phyloP scores from a whole-genome alignment of 2,888 invertebrate genomes.

The Pristionchus maxplancki region DNA sequence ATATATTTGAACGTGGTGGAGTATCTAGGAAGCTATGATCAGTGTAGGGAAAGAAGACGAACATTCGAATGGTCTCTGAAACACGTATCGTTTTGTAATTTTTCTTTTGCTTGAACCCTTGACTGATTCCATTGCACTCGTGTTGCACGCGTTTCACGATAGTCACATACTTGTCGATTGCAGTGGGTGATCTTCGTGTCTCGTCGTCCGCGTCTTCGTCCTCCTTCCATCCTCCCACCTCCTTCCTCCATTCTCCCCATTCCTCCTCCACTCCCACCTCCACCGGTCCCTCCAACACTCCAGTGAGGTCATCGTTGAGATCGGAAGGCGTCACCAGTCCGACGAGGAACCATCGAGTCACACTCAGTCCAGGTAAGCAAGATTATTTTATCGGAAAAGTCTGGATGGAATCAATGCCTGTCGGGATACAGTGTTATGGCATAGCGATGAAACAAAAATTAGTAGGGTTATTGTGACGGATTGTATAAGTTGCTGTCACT shows the following conservation, averaged over 20 bases:
- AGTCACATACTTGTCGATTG: too few species aligned
- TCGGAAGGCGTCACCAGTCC: slow-evolving; percentile 55
- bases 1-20: too few species aligned
- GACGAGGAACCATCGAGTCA: slow-evolving; percentile 55
- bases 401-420: too few species aligned
- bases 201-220: slow-evolving; percentile 15
- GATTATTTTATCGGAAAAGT: too few species aligned
- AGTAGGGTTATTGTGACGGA: too few species aligned
- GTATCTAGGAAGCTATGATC: too few species aligned
- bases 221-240: not conserved
- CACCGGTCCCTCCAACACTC: not conserved
- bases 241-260: slow-evolving; percentile 25
- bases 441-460: not conserved
- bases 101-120: too few species aligned
- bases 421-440: too few species aligned
- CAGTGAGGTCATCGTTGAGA: slow-evolving; percentile 53
- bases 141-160: too few species aligned
- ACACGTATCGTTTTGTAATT: not conserved
- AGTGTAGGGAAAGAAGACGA: not conserved
- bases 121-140: too few species aligned
- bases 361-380: slow-evolving; percentile 58
- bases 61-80: not conserved
- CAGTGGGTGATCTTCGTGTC: slow-evolving; percentile 47
- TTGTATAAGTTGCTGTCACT: too few species aligned
- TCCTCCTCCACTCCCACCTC: slow-evolving; percentile 33